Base-by-base conservation (phyloP, 1,140 invertebrate genomes). In the Aphis gossypii region DNA sequence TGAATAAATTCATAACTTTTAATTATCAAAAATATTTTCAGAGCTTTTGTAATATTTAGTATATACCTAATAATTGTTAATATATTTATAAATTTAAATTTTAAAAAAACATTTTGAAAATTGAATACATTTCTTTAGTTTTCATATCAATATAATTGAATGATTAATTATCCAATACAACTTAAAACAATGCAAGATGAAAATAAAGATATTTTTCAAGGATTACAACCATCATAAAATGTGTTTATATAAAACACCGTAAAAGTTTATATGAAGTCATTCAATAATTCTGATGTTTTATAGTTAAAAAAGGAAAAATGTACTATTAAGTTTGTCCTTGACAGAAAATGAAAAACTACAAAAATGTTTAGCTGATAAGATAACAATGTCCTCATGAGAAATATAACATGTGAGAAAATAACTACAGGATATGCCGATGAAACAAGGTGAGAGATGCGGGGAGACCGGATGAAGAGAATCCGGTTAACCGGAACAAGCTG, bases 401-500 rank as follows among this genome's bases (percentile, higher is more conserved):
- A 54, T 18, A 89, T 54, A 54, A 35, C 48, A 30, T 86, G 44
- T 46, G 84, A 86, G 84, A 86, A 86, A 86, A 86, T 44, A 30
- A 86, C 25, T 30, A 44, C 44, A 86, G 84, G 84, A 86, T 44
- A n/a, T 86, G 6, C 44, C 84, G 41, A 20, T 46, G 25, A 41
- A 76, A 83, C 83, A 30, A 86, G n/a, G 87, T 21, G 35, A 88
- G 86, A 89, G 46, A 89, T 35, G 87, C 86, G 87, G n/a, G 30
- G n/a, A 35, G 87, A 54, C 87, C 87, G 87, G 87, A 89, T 54
- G 87, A 30, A 41, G 84, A 86, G 84, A 89, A 89, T 89, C 87
- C 48, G 87, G 87, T 89, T 89, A 54, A 89, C 87, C 87, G 87
- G 87, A 89, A 89, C 87, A 89, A 89, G 30, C 14, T 48, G 48